Evolutionary conservation across 35 echinoderm and acorn worm species (phyloP).

Genomic region (Ptychodera flava): DNA sequence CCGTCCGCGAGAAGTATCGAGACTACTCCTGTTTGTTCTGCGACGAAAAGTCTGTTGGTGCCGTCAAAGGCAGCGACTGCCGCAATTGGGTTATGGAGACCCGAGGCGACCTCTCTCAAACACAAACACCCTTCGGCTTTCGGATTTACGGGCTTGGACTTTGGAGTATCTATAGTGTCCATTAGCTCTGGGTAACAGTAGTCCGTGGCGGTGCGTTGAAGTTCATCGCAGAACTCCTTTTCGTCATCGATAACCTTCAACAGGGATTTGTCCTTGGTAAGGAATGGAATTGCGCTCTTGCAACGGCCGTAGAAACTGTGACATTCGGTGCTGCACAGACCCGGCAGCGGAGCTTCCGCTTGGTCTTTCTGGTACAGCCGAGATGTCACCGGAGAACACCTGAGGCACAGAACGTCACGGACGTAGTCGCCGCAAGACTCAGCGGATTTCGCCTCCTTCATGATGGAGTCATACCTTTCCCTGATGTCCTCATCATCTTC

Average conservation of each 20-base stretch:
- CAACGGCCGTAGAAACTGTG: constrained; percentile 51
- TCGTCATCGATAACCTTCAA: constrained; percentile 17
- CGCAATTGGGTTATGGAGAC: neutral
- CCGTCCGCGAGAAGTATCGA: neutral
- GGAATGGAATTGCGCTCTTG: constrained; percentile 37
- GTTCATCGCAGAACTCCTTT: constrained; percentile 45
- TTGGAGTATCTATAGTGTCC: constrained; percentile 6
- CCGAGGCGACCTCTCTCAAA: neutral
- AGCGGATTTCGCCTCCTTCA: neutral
- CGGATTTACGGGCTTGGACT: neutral
- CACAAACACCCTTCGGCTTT: neutral
- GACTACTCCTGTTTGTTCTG: neutral
- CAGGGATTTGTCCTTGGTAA: constrained; percentile 42
- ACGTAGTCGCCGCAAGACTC: constrained; percentile 46
- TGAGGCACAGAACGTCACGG: constrained; percentile 79
- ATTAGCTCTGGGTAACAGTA: constrained; percentile 82
- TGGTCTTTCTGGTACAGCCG: constrained; percentile 58
- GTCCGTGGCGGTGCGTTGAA: constrained; percentile 45
- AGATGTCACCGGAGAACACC: constrained; percentile 81
- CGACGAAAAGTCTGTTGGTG: neutral
- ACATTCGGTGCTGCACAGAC: constrained; percentile 70
- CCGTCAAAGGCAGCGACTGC: neutral
- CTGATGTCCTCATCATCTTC: too few species aligned
- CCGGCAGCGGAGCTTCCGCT: constrained; percentile 34
- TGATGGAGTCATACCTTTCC: neutral